Conservation (phyloP, 1,140 invertebrate genomes). For the Rhizoglyphus robini region DNA sequence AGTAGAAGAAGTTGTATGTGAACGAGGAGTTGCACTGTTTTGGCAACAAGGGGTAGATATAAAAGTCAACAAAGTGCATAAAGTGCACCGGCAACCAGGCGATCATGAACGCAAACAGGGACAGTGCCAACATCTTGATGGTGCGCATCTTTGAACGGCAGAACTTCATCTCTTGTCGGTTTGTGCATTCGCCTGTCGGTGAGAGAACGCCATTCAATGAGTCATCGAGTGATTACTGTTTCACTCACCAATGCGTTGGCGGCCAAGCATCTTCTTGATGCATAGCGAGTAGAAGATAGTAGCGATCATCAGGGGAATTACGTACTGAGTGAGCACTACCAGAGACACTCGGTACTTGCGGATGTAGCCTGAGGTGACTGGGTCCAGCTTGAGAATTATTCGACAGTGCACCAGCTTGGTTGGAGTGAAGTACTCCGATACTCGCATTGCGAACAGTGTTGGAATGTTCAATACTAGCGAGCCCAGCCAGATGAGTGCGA, state of each 20-base stretch:
- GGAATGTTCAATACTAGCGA: slow-evolving; percentile 38
- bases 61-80: slow-evolving; percentile 11
- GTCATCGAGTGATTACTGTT: no score
- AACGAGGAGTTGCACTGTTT: slow-evolving; percentile 9
- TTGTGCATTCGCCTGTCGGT: background rate
- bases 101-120: background rate
- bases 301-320: slow-evolving; percentile 38
- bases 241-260: slow-evolving; percentile 8
- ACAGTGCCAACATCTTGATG: slow-evolving; percentile 10
- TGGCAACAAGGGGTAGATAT: slow-evolving; percentile 3
- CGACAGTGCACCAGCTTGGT: slow-evolving; percentile 32
- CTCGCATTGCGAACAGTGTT: slow-evolving; percentile 36
- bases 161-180: background rate
- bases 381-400: slow-evolving; percentile 26
- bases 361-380: background rate
- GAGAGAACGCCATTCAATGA: no score
- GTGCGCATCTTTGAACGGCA: background rate
- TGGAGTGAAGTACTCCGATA: slow-evolving; percentile 27
- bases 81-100: slow-evolving; percentile 13
- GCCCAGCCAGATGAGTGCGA: slow-evolving; percentile 38
- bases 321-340: slow-evolving; percentile 41
- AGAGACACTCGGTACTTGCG: slow-evolving; percentile 5
- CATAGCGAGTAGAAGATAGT: slow-evolving; percentile 33
- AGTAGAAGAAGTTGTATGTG: slow-evolving; percentile 12
- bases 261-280: slow-evolving; percentile 11